phyloP scores from a whole-genome alignment of 2,113 vertebrate genomes.

The Daboia siamensis region DNA sequence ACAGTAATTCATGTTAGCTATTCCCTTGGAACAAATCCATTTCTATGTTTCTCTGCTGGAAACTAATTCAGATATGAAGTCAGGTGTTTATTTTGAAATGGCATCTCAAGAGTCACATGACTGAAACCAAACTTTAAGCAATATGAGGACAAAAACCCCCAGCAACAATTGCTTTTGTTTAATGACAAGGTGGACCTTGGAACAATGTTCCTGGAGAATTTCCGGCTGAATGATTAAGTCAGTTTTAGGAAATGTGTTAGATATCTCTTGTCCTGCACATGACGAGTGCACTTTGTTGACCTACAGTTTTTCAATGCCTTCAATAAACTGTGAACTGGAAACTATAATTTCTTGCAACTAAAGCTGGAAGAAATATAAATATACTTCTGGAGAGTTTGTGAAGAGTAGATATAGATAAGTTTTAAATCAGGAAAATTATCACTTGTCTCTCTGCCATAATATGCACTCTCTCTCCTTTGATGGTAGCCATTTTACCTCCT shows the following conservation, averaged over 20 bases:
- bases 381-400: background rate
- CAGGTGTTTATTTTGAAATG: constrained; percentile 22
- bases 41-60: background rate
- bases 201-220: background rate
- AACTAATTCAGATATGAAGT: background rate
- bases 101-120: constrained; percentile 24
- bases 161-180: constrained; percentile 8
- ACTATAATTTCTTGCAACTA: background rate
- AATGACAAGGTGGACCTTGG: constrained; percentile 7
- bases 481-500: background rate
- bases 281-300: background rate
- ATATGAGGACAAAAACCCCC: background rate
- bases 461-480: background rate
- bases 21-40: constrained; percentile 1
- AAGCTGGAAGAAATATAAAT: background rate
- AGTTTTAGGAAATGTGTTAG: background rate
- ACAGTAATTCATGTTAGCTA: background rate
- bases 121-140: background rate
- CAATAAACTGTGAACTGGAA: constrained; percentile 3
- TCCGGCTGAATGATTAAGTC: background rate
- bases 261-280: background rate
- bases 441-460: background rate
- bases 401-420: background rate
- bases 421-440: background rate
- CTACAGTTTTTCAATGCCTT: background rate